Evolutionary conservation across 2,888 invertebrate species (phyloP), one percentile per base, ranked within the genome.

Genomic region (Erebia epiphron): DNA sequence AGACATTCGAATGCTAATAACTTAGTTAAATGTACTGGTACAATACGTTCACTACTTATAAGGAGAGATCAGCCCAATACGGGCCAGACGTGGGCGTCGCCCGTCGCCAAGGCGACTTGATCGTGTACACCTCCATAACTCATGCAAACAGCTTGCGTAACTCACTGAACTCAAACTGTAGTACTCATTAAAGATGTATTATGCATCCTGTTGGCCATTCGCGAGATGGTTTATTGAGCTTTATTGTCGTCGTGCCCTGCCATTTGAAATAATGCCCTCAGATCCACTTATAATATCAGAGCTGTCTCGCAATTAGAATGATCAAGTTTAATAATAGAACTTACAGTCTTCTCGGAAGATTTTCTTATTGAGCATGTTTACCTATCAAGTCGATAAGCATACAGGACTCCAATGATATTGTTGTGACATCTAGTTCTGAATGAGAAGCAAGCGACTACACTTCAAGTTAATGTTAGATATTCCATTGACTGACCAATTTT

Each of bases 91-190:
- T 92, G 86, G 91, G 92, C 87, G 91, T 85, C 79, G 83, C 79
- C 86, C 83, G 89, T 82, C 84, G 78, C 72, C 79, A 77, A 78
- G 80, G 79, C 80, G 84, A 79, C 86, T 79, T 81, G 82, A 81
- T 83, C 80, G 73, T 77, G 72, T 76, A 78, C 78, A 85, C 79
- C 71, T 81, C 80, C 78, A 83, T 87, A 86, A 84, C 77, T 86
- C 86, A 83, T 78, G 78, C 84, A 78, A 86, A 88, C 86, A 86
- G 88, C 88, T 91, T 91, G 84, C 89, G 88, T 86, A 91, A 92
- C 83, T 80, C 82, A 79, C 71, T 73, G 68, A 69, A 71, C 79
- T 80, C 77, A 81, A 68, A 60, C 79, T 80, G 77, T 80, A 78
- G 79, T 79, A 81, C 80, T 81, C 82, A 83, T 89, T 87, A 85